Conservation (phyloP, 2,888 invertebrate species). For the Morpho deidamia region DNA sequence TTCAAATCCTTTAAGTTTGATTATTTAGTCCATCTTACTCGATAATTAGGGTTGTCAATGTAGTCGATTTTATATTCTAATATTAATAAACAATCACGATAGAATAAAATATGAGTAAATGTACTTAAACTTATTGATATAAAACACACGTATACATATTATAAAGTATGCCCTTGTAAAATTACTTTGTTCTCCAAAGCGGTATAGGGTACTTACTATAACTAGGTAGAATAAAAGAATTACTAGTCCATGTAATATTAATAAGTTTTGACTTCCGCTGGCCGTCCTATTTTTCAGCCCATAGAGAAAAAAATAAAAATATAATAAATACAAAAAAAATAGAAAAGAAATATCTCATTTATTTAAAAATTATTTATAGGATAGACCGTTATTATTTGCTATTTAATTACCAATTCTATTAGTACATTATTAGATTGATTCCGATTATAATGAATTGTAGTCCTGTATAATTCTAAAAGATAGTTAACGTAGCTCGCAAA, state of each 20-base stretch:
- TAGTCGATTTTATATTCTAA: neutral
- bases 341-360: neutral
- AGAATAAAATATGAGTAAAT: conserved; percentile 39
- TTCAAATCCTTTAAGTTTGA: too few relatives aligned
- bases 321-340: too few relatives aligned
- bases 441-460: too few relatives aligned
- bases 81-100: conserved; percentile 1
- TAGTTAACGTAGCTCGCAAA: too few relatives aligned
- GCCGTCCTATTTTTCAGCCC: conserved; percentile 32
- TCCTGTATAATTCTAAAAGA: too few relatives aligned
- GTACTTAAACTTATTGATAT: conserved; percentile 46
- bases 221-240: conserved; percentile 76
- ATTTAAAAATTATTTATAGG: too few relatives aligned
- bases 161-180: conserved; percentile 49
- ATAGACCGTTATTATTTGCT: too few relatives aligned
- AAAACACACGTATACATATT: conserved; percentile 36
- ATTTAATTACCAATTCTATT: too few relatives aligned
- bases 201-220: conserved; percentile 78
- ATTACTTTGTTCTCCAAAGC: conserved; percentile 68
- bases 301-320: neutral
- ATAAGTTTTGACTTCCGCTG: conserved; percentile 64
- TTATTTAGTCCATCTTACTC: too few relatives aligned
- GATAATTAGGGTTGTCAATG: neutral
- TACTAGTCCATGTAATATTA: conserved; percentile 76
- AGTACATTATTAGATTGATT: too few relatives aligned